These are phyloP conservation scores for Amniataba percoides DNA, from an alignment of 2,797 vertebrate genomes.

Conservation along the genomic window DNA sequence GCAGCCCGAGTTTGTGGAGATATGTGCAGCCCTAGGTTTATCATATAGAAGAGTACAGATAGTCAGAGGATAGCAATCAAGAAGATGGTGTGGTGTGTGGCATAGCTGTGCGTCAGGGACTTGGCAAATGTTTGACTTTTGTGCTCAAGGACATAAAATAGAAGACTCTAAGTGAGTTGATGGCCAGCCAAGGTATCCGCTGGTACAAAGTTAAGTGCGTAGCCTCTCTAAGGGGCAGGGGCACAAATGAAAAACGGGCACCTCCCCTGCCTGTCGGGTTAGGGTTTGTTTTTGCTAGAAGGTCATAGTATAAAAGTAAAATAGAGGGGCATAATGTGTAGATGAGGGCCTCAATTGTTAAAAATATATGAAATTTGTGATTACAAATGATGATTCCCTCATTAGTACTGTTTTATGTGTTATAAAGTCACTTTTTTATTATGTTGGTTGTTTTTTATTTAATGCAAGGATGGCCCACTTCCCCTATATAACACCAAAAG, in stretches of 20 bases:
- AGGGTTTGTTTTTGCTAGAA: background rate
- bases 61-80: slow-evolving; percentile 50
- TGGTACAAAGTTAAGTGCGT: background rate
- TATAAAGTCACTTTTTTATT: background rate
- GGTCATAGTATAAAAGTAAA: background rate
- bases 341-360: background rate
- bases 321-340: background rate
- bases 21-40: slow-evolving; percentile 58
- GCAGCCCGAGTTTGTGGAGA: slow-evolving; percentile 58
- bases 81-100: slow-evolving; percentile 35
- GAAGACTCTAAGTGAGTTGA: background rate
- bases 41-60: slow-evolving; percentile 46
- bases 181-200: background rate
- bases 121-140: slow-evolving; percentile 46
- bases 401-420: background rate
- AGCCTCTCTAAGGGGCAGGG: background rate
- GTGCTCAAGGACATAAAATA: slow-evolving; percentile 43
- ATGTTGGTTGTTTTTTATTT: slow-evolving; percentile 7
- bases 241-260: background rate
- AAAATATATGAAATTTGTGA: background rate
- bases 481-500: background rate
- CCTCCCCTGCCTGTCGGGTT: too few species aligned
- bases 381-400: background rate
- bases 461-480: background rate
- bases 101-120: slow-evolving; percentile 19